Conservation (phyloP, 2,113 vertebrate species). For the Syngnathoides biaculeatus region DNA sequence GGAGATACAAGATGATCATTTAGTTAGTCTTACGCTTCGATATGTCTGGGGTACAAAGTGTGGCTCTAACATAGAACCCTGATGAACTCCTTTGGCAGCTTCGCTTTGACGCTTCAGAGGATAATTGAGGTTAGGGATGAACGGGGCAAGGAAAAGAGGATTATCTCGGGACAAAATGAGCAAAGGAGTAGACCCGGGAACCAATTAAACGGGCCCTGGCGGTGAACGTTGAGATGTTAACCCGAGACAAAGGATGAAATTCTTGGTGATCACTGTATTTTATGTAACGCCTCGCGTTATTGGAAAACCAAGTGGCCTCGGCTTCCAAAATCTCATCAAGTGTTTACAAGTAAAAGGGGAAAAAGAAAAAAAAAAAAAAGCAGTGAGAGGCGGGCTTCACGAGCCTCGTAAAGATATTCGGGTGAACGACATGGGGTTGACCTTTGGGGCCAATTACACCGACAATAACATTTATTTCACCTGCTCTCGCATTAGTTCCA, state of each 20-base stretch:
- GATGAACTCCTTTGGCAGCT: conserved; percentile 9
- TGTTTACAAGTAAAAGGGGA: background rate
- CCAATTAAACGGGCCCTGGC: conserved; percentile 37
- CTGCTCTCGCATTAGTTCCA: conserved; percentile 65
- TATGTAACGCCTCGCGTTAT: background rate
- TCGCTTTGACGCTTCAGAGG: conserved; percentile 25
- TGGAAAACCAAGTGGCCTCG: background rate
- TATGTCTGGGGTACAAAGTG: background rate
- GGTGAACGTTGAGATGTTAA: conserved; percentile 63
- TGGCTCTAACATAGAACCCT: background rate
- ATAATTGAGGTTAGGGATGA: conserved; percentile 11
- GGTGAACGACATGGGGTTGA: background rate
- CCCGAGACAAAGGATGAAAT: conserved; percentile 56
- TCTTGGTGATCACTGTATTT: conserved; percentile 13
- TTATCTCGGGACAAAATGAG: conserved; percentile 37
- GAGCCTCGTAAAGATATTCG: background rate
- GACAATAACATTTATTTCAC: conserved; percentile 38
- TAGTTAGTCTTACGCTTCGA: no score
- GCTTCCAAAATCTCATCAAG: background rate
- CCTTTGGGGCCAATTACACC: conserved; percentile 8
- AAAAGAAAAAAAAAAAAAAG: no score
- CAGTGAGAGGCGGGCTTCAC: background rate
- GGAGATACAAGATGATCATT: no score
- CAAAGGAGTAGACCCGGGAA: conserved; percentile 17
- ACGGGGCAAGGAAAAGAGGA: conserved; percentile 41